Conservation (phyloP, 2,113 vertebrate genomes). For the Rissa tridactyla region DNA sequence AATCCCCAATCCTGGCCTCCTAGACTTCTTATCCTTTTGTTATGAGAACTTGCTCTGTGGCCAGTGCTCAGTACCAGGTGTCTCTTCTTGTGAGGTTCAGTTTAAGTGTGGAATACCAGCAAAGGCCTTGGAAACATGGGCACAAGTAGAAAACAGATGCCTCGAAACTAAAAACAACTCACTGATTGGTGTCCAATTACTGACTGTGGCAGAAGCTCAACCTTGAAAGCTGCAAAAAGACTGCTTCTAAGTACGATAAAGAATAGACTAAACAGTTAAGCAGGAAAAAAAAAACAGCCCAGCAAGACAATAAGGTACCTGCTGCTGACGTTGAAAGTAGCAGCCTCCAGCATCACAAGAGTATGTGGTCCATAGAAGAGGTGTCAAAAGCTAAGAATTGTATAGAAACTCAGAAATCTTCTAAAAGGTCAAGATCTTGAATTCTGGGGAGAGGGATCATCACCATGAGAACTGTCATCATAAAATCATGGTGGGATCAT, state of each 20-base stretch:
- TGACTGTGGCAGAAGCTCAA: background rate
- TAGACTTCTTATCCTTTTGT: background rate
- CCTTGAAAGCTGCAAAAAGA: background rate
- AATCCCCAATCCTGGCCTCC: background rate
- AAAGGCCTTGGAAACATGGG: background rate
- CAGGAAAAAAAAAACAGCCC: background rate
- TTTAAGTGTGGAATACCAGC: background rate
- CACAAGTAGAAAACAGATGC: background rate
- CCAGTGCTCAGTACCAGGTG: background rate
- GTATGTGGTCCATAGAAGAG: background rate
- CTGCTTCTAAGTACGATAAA: background rate
- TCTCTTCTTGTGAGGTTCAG: background rate
- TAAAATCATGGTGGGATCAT: background rate
- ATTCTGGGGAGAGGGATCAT: background rate
- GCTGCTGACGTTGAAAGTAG: background rate
- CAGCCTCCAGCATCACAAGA: background rate
- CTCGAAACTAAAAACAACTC: background rate
- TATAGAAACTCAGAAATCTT: background rate
- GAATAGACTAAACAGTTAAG: conserved; percentile 4
- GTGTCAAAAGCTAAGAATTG: background rate
- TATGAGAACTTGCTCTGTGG: background rate
- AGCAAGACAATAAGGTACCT: background rate
- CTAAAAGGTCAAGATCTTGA: background rate
- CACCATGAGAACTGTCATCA: background rate
- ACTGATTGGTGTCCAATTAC: background rate